These are phyloP conservation scores for Atherinomorus stipes DNA, from an alignment of 2,113 vertebrate genomes.

Conservation along the genomic window DNA sequence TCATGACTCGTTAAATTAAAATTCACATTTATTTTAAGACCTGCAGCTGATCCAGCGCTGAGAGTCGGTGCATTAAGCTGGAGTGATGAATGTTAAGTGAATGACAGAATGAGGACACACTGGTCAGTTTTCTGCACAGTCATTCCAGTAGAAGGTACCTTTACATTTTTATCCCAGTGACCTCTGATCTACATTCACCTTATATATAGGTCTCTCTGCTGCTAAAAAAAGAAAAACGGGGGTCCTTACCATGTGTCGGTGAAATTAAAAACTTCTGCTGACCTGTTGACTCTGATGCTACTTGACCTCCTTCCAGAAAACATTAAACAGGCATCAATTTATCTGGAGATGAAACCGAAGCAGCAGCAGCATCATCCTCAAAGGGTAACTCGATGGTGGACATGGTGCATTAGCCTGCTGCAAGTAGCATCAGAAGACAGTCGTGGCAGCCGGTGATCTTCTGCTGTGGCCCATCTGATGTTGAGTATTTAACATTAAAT, in stretches of 20 bases:
- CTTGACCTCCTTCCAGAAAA: background rate
- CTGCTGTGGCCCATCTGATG: too few species aligned
- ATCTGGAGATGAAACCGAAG: background rate
- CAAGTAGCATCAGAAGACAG: too few species aligned
- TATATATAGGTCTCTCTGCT: background rate
- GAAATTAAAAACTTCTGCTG: slow-evolving; percentile 12
- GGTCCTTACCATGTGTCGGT: background rate
- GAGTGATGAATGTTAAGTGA: background rate
- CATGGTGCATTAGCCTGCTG: too few species aligned
- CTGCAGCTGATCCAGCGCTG: too few species aligned
- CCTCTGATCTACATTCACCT: background rate
- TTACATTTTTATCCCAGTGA: background rate
- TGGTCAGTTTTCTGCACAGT: background rate
- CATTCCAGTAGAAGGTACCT: background rate
- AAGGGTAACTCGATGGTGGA: too few species aligned
- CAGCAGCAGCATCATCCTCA: too few species aligned
- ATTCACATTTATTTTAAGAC: too few species aligned
- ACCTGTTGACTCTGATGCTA: slow-evolving; percentile 33
- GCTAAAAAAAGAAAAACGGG: slow-evolving; percentile 10
- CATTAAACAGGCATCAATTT: background rate
- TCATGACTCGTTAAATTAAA: too few species aligned
- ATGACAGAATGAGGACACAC: background rate
- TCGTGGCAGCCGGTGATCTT: too few species aligned
- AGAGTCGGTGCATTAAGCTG: background rate
- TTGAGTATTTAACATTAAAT: too few species aligned